A percentile compares a stretch with the other conserved stretches of the same genome.
Evolutionary conservation across 2,797 vertebrate genomes (phyloP).

Genomic region (Molossus molossus): DNA sequence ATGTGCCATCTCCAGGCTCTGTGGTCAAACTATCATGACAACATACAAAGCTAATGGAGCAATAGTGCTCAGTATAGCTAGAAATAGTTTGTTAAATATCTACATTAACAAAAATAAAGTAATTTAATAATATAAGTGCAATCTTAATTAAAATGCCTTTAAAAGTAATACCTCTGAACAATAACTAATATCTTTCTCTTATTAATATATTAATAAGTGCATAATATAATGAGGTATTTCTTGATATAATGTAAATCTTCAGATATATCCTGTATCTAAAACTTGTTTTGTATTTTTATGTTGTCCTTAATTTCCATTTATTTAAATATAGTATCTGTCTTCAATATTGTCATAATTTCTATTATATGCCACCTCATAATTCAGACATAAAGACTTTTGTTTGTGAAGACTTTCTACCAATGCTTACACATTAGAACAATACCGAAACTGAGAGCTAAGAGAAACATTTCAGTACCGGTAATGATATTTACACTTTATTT

Average conservation of each 20-base stretch:
- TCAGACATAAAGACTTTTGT: background rate
- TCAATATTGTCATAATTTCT: background rate
- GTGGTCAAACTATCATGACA: background rate
- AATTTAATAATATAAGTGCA: background rate
- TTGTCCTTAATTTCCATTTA: background rate
- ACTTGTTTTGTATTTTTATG: background rate
- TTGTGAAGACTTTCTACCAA: background rate
- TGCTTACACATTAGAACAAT: background rate
- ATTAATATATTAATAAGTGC: background rate
- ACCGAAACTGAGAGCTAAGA: background rate
- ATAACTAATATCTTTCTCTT: background rate
- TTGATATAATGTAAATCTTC: background rate
- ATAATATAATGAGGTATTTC: background rate
- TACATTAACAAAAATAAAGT: background rate
- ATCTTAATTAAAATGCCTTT: background rate
- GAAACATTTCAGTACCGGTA: background rate
- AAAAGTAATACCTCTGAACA: background rate
- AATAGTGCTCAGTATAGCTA: background rate
- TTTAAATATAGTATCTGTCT: background rate
- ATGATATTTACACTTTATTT: slow-evolving; percentile 34
- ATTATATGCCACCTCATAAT: background rate
- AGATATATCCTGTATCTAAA: background rate
- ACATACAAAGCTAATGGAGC: background rate
- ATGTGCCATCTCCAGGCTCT: background rate
- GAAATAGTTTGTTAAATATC: background rate